Evolutionary conservation across 2,113 vertebrate species (phyloP), one percentile per base, ranked within the genome.

Genomic region (Atlantisia rogersi): DNA sequence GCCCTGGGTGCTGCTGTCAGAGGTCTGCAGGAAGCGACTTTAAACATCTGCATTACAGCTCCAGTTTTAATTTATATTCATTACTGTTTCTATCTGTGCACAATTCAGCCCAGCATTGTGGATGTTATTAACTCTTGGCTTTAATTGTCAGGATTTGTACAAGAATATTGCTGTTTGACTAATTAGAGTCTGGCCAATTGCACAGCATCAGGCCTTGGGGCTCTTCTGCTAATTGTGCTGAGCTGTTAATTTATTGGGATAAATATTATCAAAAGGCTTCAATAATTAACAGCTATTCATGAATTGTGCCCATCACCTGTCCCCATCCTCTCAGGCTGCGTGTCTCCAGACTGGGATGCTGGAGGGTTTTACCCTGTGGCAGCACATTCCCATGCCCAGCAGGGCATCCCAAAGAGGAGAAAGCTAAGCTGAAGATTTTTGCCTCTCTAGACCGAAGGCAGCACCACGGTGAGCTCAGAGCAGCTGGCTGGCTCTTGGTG

Each of bases 181-280:
- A 80, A 94, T 84, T 88, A 83, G 87, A 80, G 40, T 53, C 37
- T 68, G 71, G 55, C 82, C 71, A 83, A 96, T 64, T 39, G 52
- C 65, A 70, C 79, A 95, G 37, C n/a, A 42, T 93, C 56, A 81
- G 62, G 64, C 78, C 73, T 77, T 60, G 44, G 44, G 64, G 80
- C 76, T 53, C 53, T 83, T 82, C 73, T 77, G 22, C 46, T 96
- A 86, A 86, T 93, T 93, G 73, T 26, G 10, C 35, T 59, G 88
- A 83, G 76, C 48, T 96, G 71, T 90, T 97, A 60, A 63, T 95
- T 86, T 93, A 58, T 63, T 86, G 59, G 42, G 48, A 70, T 74
- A 82, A 95, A 75, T 78, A 67, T 78, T 81, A 88, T 67, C 48
- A 85, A 77, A 88, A 90, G 60, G 42, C 56, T 94, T 80, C 92